Evolutionary conservation across 2,888 invertebrate species (phyloP).

Genomic region (Norana najaformis): DNA sequence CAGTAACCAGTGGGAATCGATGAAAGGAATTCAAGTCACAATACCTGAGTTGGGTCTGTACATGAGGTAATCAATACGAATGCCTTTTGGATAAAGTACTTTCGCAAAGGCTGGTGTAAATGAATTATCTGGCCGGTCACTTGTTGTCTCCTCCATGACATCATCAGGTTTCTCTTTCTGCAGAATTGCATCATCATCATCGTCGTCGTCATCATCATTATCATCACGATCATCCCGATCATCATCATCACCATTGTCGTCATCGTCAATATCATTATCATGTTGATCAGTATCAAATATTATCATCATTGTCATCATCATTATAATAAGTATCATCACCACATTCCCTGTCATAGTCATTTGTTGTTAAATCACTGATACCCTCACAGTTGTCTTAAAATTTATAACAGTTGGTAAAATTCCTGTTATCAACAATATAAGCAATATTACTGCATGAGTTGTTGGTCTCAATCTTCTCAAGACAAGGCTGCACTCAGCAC

Average conservation of each 20-base stretch:
- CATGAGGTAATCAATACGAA: slow-evolving; percentile 80
- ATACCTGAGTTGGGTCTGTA: slow-evolving; percentile 65
- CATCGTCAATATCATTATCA: too few species aligned
- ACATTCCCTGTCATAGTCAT: neutral
- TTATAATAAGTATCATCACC: too few species aligned
- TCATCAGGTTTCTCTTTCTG: slow-evolving; percentile 37
- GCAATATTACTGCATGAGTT: too few species aligned
- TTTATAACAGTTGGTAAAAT: neutral
- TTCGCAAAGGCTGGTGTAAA: slow-evolving; percentile 71
- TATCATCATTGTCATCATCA: neutral
- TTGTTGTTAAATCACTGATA: neutral
- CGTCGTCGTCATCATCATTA: neutral
- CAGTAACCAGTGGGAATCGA: neutral
- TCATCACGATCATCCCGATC: neutral
- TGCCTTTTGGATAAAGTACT: slow-evolving; percentile 43
- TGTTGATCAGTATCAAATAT: too few species aligned
- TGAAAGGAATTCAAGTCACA: neutral
- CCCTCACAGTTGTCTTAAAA: neutral
- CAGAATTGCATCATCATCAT: slow-evolving; percentile 7
- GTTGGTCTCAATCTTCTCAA: too few species aligned
- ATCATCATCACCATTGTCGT: neutral
- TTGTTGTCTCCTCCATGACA: slow-evolving; percentile 70
- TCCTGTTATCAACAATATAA: neutral
- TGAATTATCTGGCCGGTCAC: slow-evolving; percentile 79
- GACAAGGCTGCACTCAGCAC: too few species aligned